A percentile compares a stretch with the other conserved stretches of the same genome.
These are phyloP conservation scores for Eretmodus cyanostictus DNA, from an alignment of 2,113 vertebrate genomes.

Conservation along the genomic window DNA sequence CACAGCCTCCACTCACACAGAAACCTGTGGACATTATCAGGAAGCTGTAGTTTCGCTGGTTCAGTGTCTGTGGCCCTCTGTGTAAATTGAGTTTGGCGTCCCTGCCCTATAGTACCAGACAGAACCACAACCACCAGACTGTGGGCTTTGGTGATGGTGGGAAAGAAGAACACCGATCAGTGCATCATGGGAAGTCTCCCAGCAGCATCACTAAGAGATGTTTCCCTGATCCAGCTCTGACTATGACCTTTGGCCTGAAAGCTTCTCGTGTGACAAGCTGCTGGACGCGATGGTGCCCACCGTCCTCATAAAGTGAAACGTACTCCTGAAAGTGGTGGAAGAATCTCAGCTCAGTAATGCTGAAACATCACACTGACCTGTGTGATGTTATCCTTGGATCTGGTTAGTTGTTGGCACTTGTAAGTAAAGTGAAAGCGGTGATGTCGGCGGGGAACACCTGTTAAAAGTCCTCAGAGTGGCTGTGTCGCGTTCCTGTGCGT, in stretches of 20 bases:
- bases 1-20: not conserved
- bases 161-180: not conserved
- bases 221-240: not conserved
- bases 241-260: not conserved
- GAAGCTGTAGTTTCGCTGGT: not conserved
- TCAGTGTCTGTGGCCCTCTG: not conserved
- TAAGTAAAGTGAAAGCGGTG: not conserved
- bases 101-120: not conserved
- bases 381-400: not conserved
- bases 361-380: not conserved
- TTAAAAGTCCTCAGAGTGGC: not conserved
- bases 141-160: not conserved
- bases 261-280: not conserved
- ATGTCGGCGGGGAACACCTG: not conserved
- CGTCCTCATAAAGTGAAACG: fast-evolving
- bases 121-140: not conserved
- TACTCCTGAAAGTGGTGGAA: not conserved
- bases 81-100: not conserved
- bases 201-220: not conserved
- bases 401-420: not conserved
- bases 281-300: not conserved
- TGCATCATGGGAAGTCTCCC: not conserved
- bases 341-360: not conserved
- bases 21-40: not conserved
- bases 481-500: not conserved